phyloP scores from a whole-genome alignment of 1,140 invertebrate genomes.

The Nylanderia fulva region DNA sequence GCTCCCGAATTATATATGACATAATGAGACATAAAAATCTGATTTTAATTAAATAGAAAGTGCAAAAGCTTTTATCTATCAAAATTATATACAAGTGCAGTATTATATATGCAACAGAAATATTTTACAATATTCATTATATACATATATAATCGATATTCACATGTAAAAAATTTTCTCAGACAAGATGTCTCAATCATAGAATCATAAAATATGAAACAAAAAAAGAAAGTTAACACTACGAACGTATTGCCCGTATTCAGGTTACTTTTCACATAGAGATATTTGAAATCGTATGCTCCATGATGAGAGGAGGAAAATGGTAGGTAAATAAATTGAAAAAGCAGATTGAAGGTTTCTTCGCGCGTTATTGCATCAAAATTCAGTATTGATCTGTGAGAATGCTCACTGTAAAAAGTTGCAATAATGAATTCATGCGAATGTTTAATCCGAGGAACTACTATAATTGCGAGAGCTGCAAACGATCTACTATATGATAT shows the following conservation, averaged over 20 bases:
- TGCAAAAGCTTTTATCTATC: background rate
- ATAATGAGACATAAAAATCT: background rate
- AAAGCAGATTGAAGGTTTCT: constrained; percentile 49
- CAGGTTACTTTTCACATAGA: constrained; percentile 17
- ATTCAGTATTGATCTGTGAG: constrained; percentile 41
- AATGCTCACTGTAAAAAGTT: constrained; percentile 43
- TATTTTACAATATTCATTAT: background rate
- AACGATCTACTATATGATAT: background rate
- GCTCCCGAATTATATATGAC: background rate
- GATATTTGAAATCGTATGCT: constrained; percentile 43
- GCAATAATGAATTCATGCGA: constrained; percentile 34
- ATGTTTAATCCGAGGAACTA: constrained; percentile 34
- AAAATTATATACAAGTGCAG: no score
- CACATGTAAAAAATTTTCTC: background rate
- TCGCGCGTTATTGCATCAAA: constrained; percentile 38
- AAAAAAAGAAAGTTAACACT: background rate
- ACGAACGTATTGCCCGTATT: constrained; percentile 11
- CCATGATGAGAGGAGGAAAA: background rate
- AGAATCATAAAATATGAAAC: constrained; percentile 33
- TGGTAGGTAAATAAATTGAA: constrained; percentile 24
- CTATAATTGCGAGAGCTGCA: background rate
- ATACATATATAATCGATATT: background rate
- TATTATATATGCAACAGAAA: background rate
- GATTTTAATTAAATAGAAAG: background rate
- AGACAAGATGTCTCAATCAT: constrained; percentile 6